Conservation (phyloP, 1,140 invertebrate genomes). For the Bombus cullumanus region DNA sequence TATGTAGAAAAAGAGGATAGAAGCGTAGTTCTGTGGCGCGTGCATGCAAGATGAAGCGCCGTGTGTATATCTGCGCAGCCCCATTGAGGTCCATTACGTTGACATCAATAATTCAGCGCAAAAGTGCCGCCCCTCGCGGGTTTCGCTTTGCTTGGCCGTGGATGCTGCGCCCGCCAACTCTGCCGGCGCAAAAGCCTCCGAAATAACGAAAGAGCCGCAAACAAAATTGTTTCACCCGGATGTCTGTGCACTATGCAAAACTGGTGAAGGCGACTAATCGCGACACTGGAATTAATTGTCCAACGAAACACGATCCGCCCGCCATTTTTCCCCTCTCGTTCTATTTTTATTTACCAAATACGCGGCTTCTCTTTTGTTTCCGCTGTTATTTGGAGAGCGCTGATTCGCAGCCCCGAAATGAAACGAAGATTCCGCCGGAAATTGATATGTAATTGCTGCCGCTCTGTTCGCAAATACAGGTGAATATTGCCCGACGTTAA, state of each 20-base stretch:
- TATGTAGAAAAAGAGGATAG: slow-evolving; percentile 21
- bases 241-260: slow-evolving; percentile 17
- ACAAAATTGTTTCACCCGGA: slow-evolving; percentile 61
- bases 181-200: slow-evolving; percentile 16
- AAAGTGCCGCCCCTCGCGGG: slow-evolving; percentile 58
- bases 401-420: neutral
- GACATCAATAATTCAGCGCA: slow-evolving; percentile 70
- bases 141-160: slow-evolving; percentile 49
- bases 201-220: slow-evolving; percentile 63
- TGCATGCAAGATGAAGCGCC: slow-evolving; percentile 53
- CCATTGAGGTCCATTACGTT: slow-evolving; percentile 69
- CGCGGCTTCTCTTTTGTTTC: neutral
- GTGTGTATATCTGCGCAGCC: slow-evolving; percentile 5
- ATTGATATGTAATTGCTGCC: slow-evolving; percentile 4
- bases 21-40: slow-evolving; percentile 25
- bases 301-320: slow-evolving; percentile 15
- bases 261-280: slow-evolving; percentile 10
- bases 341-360: slow-evolving; percentile 33
- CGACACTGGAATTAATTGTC: slow-evolving; percentile 58
- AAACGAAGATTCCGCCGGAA: slow-evolving; percentile 11
- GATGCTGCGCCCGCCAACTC: neutral
- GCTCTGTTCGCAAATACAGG: neutral
- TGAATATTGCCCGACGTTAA: neutral
- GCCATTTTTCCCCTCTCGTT: slow-evolving; percentile 32
- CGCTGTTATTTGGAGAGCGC: neutral